A percentile compares a stretch with the other conserved stretches of the same genome.
Conservation (phyloP, 2,888 invertebrate genomes). For the Chymomyza fuscimana region DNA sequence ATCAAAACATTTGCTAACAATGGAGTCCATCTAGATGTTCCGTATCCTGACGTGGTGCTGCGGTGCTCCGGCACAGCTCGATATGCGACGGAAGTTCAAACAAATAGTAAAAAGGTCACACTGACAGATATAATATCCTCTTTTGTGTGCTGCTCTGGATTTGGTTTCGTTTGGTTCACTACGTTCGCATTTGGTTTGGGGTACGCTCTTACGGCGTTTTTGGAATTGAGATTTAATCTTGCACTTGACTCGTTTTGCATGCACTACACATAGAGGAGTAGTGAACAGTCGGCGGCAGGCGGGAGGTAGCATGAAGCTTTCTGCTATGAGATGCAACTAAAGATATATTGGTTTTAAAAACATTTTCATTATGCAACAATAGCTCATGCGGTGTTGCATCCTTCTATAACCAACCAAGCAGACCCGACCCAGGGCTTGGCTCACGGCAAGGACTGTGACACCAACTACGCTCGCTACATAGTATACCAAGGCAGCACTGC, state of each 20-base stretch:
- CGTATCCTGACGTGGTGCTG: too few species aligned
- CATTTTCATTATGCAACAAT: constrained; percentile 58
- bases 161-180: constrained; percentile 4
- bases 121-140: constrained; percentile 50
- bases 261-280: neutral
- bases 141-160: constrained; percentile 23
- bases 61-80: constrained; percentile 20
- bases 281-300: neutral
- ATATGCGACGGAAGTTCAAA: constrained; percentile 53
- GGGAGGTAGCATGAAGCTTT: neutral
- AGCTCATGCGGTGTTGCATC: constrained; percentile 13
- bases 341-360: constrained; percentile 37
- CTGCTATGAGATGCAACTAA: neutral
- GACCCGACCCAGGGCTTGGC: neutral
- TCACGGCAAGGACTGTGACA: constrained; percentile 7
- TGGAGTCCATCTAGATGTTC: constrained; percentile 16
- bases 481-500: constrained; percentile 11
- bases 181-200: constrained; percentile 12
- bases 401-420: neutral
- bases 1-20: constrained; percentile 34
- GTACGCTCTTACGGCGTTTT: neutral
- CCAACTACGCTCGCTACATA: neutral
- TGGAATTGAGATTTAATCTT: constrained; percentile 57
- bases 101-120: constrained; percentile 44
- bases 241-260: constrained; percentile 20